Base-by-base conservation (phyloP, 2,113 vertebrate genomes). In the Rhadina sibilatrix region DNA sequence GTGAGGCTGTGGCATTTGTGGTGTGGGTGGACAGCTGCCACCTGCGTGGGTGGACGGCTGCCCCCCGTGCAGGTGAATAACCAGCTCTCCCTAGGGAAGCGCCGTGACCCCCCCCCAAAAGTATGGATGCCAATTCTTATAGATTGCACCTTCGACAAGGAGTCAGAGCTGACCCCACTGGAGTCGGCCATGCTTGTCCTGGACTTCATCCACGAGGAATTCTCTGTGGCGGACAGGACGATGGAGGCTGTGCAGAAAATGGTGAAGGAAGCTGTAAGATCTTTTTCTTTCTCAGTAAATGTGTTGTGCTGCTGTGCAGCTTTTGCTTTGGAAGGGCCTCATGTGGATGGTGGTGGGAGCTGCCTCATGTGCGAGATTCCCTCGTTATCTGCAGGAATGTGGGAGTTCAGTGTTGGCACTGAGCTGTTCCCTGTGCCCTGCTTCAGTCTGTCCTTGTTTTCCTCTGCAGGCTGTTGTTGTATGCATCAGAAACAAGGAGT, bases 171-270 rank as follows among this genome's bases (percentile, higher is more conserved):
- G 46, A 98, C 98, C 9, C 98, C 99, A 5, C 97, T 99, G 10
- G 99, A 99, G 89, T 99, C 98, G 0, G 99, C 99, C 2, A 91
- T 99, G 11, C 63, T 50, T 3, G 83, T 99, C 37, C 96, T 99
- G 91, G 98, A 98, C 83, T 78, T 90, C 17, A 97, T 99, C 38
- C 96, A 53, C 6, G 57, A 90, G 9, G 97, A 98, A 5, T 97
- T 97, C 42, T 89, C 72, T 6, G 68, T 99, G 69, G 59, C 98
- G 6, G 96, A 97, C 72, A 76, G 93, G 76, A 95, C 97, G 5
- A 92, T 98, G 9, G 96, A 99, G 46, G 90, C 96, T 12, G 68
- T 99, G 75, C 98, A 96, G 91, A 98, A 98, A 76, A 98, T 98
- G 97, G 98, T 99, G 87, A 98, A 98, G 76, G 97, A 98, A 54